These are phyloP conservation scores for Heteractis magnifica DNA, from an alignment of 92 coral and sea anemone species.

Conservation along the genomic window DNA sequence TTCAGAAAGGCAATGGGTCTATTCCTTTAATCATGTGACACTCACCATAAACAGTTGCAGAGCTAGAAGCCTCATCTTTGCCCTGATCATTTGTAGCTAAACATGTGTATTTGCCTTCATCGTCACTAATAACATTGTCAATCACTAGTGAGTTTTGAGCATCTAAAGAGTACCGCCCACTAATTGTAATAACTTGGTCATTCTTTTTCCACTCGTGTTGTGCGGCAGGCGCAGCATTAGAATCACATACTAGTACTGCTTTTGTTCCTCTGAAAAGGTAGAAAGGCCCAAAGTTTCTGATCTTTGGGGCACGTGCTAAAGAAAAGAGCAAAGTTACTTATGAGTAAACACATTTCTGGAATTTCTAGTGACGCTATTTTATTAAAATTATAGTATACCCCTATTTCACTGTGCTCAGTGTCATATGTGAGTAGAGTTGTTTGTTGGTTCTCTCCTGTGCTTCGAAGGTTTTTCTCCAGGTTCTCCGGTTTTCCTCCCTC, in stretches of 20 bases:
- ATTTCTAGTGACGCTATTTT: too few species aligned
- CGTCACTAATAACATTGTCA: conserved; percentile 26
- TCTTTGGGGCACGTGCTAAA: conserved; percentile 63
- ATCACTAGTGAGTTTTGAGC: conserved; percentile 39
- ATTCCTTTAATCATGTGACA: neutral
- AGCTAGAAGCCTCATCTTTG: conserved; percentile 6
- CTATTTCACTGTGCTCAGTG: too few species aligned
- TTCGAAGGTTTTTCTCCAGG: too few species aligned
- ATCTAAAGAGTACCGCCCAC: conserved; percentile 33
- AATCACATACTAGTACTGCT: conserved; percentile 58
- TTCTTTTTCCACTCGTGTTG: conserved; percentile 40
- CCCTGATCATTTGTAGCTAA: conserved; percentile 48
- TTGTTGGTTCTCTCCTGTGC: too few species aligned
- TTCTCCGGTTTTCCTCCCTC: too few species aligned
- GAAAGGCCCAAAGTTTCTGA: conserved; percentile 68
- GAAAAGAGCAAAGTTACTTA: neutral
- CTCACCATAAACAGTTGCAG: conserved; percentile 55
- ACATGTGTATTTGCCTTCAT: conserved; percentile 61
- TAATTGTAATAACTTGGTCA: conserved; percentile 21
- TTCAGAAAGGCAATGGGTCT: too few species aligned
- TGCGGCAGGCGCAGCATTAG: conserved; percentile 82
- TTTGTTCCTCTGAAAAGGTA: conserved; percentile 57
- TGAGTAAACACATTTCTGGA: neutral
- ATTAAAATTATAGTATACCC: too few species aligned
- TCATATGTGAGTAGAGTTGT: too few species aligned